Base-by-base conservation (phyloP, 2,113 vertebrate genomes). In the Sinocyclocheilus anshuiensis region DNA sequence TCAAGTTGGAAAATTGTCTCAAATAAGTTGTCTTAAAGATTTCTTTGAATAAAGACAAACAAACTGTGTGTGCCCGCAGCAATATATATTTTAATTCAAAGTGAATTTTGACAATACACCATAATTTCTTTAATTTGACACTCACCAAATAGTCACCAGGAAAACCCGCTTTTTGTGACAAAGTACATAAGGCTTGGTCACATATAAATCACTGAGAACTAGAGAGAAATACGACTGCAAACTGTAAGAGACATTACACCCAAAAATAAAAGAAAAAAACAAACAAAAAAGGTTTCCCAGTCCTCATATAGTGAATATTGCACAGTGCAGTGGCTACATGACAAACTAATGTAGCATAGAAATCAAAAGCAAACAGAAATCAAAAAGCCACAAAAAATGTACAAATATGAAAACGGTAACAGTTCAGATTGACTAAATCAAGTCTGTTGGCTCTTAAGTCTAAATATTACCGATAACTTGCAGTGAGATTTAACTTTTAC, bases 131-230 rank as follows among this genome's bases (percentile, higher is more conserved):
- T 86, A 97, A 96, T 99, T 98, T 99, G 97, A 99, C 97, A 99
- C 96, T 98, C 97, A 98, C 97, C 96, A 98, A 42, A 97, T 97
- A 98, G 97, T 98, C 96, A 98, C 97, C 97, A 97, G 97, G 97
- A 98, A 98, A 97, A 99, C 94, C 97, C 97, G 96, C 97, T 97
- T 99, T 98, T 96, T 97, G 97, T 99, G 97, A 99, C 97, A 96
- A 97, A 97, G 97, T 97, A 98, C 96, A 96, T 96, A 97, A 97
- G 97, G 96, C 97, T 97, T 97, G 97, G 97, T 98, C 97, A 99
- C 97, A 97, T 94, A 98, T 95, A 98, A 97, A 97, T 99, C 97
- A 97, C 97, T 98, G 97, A 99, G 97, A 98, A 98, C 97, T 96
- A 97, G 96, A 96, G 94, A 96, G 95, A 81, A 95, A 95, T 86